Evolutionary conservation across 2,113 vertebrate species (phyloP).

Genomic region (Zosterops pallidus): DNA sequence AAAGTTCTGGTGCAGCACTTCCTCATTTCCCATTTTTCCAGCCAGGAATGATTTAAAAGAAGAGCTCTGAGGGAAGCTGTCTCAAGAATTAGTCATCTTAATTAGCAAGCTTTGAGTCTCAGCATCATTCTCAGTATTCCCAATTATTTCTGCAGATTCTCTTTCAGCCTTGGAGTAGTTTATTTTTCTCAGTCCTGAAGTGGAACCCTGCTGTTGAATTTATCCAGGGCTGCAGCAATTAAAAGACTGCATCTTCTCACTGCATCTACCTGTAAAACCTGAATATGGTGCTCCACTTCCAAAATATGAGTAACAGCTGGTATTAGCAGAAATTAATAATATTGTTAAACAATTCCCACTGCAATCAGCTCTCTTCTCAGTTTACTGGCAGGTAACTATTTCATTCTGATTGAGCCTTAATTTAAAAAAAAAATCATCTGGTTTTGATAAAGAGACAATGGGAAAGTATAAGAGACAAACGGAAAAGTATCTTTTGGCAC

Average conservation of each 20-base stretch:
- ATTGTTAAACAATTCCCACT: neutral
- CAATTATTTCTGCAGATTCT: neutral
- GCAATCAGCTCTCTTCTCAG: neutral
- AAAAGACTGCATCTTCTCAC: neutral
- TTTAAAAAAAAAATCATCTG: neutral
- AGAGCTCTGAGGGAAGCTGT: neutral
- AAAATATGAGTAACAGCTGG: neutral
- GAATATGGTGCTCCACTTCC: neutral
- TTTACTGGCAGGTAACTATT: neutral
- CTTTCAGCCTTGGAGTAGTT: neutral
- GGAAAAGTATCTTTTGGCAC: neutral
- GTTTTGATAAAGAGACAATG: neutral
- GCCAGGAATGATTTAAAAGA: neutral
- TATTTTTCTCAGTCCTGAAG: neutral
- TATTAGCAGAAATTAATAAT: neutral
- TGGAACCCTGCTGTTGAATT: neutral
- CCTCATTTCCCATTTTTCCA: neutral
- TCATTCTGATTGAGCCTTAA: neutral
- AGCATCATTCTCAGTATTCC: neutral
- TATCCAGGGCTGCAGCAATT: neutral
- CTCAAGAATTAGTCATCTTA: neutral
- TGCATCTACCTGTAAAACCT: neutral
- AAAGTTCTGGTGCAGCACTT: neutral
- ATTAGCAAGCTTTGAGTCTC: neutral
- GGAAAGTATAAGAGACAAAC: neutral